phyloP scores from a whole-genome alignment of 2,888 invertebrate genomes.

The Erebia epiphron region DNA sequence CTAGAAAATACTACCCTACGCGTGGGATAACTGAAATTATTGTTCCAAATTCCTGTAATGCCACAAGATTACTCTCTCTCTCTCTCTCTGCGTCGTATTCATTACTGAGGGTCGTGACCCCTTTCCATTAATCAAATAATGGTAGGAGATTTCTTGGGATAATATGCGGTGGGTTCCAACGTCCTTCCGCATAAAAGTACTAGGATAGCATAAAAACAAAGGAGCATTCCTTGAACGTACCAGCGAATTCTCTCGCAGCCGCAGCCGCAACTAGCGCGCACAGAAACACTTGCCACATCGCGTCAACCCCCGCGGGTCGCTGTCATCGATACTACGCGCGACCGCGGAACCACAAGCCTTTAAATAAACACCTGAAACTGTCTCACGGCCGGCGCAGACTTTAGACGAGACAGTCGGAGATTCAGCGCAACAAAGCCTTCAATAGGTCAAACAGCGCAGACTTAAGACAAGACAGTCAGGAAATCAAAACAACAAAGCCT shows the following conservation, averaged over 20 bases:
- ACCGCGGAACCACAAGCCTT: constrained; percentile 1
- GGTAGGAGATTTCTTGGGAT: too few relatives aligned
- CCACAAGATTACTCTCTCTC: too few relatives aligned
- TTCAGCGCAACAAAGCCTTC: background rate
- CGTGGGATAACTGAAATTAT: too few relatives aligned
- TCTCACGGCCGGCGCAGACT: background rate
- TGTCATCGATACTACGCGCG: constrained; percentile 19
- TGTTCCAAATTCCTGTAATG: too few relatives aligned
- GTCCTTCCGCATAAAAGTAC: background rate
- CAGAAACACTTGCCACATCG: constrained; percentile 31
- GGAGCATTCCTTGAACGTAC: constrained; percentile 19
- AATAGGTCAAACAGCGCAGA: background rate
- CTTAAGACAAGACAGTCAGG: background rate
- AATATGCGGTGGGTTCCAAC: too few relatives aligned
- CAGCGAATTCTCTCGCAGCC: constrained; percentile 30
- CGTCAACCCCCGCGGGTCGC: constrained; percentile 25
- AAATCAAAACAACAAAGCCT: too few relatives aligned
- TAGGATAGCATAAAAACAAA: constrained; percentile 11
- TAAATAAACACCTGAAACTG: constrained; percentile 24
- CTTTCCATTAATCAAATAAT: too few relatives aligned
- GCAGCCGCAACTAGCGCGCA: constrained; percentile 21
- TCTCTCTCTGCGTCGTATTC: too few relatives aligned
- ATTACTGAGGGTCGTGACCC: too few relatives aligned
- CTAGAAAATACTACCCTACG: too few relatives aligned
- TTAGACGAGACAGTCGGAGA: background rate